A percentile compares a stretch with the other conserved stretches of the same genome.
Evolutionary conservation across 2,888 invertebrate species (phyloP).

Genomic region (Portevinia maculata): DNA sequence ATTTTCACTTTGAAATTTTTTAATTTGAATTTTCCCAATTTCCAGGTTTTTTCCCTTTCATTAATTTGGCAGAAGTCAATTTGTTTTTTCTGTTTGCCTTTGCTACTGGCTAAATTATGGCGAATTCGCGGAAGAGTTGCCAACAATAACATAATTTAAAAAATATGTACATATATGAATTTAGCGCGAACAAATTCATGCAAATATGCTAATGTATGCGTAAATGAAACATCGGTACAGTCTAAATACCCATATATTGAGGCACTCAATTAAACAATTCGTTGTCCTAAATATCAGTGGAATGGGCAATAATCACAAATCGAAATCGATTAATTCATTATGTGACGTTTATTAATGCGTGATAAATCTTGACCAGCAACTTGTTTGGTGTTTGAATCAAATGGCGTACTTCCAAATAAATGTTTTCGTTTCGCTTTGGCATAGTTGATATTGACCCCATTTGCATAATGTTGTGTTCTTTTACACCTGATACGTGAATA

Average conservation of each 20-base stretch:
- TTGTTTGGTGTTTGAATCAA: not conserved
- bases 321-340: conserved; percentile 22
- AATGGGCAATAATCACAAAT: conserved; percentile 5
- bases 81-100: too few relatives aligned
- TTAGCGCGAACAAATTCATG: too few relatives aligned
- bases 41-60: too few relatives aligned
- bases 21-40: too few relatives aligned
- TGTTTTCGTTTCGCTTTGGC: conserved; percentile 36
- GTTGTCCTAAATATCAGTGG: not conserved
- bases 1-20: too few relatives aligned
- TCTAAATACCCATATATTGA: not conserved
- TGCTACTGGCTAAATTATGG: too few relatives aligned
- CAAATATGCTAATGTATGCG: too few relatives aligned
- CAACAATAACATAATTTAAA: too few relatives aligned
- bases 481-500: conserved; percentile 6
- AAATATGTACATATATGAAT: too few relatives aligned
- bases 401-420: not conserved
- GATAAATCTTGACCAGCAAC: not conserved
- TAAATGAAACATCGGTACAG: too few relatives aligned
- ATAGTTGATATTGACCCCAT: conserved; percentile 35
- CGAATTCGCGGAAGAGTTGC: too few relatives aligned
- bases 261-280: not conserved
- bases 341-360: conserved; percentile 7
- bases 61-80: too few relatives aligned
- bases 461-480: conserved; percentile 23